Percentiles rank a stretch among this genome's conserved stretches.
These are phyloP conservation scores for Clarias fuscus DNA, from an alignment of 2,797 vertebrate species.

Conservation along the genomic window DNA sequence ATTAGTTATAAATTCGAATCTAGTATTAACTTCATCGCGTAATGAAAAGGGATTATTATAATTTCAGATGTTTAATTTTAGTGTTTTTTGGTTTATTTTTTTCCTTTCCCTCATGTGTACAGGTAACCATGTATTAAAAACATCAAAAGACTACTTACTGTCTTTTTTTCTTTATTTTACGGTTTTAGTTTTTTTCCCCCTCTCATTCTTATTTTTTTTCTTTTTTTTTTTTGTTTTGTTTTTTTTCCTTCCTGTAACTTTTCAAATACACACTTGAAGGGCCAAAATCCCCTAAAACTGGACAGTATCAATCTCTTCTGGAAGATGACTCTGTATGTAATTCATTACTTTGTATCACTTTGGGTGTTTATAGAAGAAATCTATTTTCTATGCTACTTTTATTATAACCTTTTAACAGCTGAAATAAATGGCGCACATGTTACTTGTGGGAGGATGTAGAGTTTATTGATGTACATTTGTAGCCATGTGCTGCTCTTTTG, in stretches of 20 bases:
- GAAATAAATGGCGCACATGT: conserved; percentile 88
- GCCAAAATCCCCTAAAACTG: conserved; percentile 23
- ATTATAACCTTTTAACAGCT: conserved; percentile 87
- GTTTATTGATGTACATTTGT: conserved; percentile 34
- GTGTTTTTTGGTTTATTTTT: conserved; percentile 65
- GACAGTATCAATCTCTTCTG: conserved; percentile 23
- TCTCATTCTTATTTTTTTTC: conserved; percentile 75
- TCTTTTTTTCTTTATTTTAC: conserved; percentile 74
- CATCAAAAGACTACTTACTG: conserved; percentile 78
- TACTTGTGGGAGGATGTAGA: conserved; percentile 64
- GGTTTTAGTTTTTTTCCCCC: conserved; percentile 63
- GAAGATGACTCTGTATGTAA: conserved; percentile 65
- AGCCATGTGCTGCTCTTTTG: neutral
- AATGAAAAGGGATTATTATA: conserved; percentile 99
- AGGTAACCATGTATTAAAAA: conserved; percentile 98
- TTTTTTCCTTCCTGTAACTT: conserved; percentile 68
- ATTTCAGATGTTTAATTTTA: conserved; percentile 95
- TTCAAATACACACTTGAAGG: conserved; percentile 28
- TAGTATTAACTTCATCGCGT: conserved; percentile 98
- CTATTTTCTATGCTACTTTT: conserved; percentile 82
- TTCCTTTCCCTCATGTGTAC: conserved; percentile 77
- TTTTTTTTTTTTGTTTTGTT: conserved; percentile 72
- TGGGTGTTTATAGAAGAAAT: conserved; percentile 72
- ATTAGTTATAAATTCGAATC: conserved; percentile 81
- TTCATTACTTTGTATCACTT: conserved; percentile 64